Conservation (phyloP, 2,888 invertebrate species). For the Drosophila rellima region DNA sequence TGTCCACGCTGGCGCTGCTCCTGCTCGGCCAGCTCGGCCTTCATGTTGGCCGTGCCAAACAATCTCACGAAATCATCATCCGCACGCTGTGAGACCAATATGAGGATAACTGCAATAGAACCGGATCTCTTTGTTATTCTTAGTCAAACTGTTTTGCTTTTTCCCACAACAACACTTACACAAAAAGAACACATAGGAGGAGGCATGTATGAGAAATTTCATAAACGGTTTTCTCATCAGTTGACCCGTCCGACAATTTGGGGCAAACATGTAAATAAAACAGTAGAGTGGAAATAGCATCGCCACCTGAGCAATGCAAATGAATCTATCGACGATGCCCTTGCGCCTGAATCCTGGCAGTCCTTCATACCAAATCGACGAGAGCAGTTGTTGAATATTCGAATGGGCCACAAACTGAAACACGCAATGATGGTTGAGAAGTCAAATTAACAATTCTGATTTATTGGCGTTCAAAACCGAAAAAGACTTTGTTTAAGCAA, state of each 20-base stretch:
- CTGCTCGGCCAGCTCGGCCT: slow-evolving; percentile 88
- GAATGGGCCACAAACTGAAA: slow-evolving; percentile 96
- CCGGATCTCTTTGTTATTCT: slow-evolving; percentile 16
- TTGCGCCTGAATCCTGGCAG: slow-evolving; percentile 96
- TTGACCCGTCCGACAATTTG: slow-evolving; percentile 92
- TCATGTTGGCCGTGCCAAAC: slow-evolving; percentile 91
- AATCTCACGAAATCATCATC: slow-evolving; percentile 91
- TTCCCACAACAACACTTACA: slow-evolving; percentile 88
- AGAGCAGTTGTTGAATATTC: slow-evolving; percentile 96
- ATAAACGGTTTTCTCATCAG: slow-evolving; percentile 97
- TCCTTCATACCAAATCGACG: slow-evolving; percentile 97
- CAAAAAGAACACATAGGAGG: slow-evolving; percentile 96
- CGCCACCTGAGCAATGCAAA: slow-evolving; percentile 91
- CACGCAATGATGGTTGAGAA: background rate
- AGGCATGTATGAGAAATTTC: slow-evolving; percentile 97
- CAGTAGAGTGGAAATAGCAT: slow-evolving; percentile 95
- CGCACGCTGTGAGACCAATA: slow-evolving; percentile 96
- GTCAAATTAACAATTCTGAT: slow-evolving; percentile 2
- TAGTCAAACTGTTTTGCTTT: slow-evolving; percentile 23
- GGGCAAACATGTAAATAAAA: slow-evolving; percentile 93
- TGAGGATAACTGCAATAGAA: slow-evolving; percentile 91
- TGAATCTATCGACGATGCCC: slow-evolving; percentile 90
- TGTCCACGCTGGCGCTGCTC: slow-evolving; percentile 92
- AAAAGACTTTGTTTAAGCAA: background rate
- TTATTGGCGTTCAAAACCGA: background rate